A percentile compares a stretch with the other conserved stretches of the same genome.
These are phyloP conservation scores for Triplophysa yarkandensis DNA, from an alignment of 2,797 vertebrate species.

Conservation along the genomic window DNA sequence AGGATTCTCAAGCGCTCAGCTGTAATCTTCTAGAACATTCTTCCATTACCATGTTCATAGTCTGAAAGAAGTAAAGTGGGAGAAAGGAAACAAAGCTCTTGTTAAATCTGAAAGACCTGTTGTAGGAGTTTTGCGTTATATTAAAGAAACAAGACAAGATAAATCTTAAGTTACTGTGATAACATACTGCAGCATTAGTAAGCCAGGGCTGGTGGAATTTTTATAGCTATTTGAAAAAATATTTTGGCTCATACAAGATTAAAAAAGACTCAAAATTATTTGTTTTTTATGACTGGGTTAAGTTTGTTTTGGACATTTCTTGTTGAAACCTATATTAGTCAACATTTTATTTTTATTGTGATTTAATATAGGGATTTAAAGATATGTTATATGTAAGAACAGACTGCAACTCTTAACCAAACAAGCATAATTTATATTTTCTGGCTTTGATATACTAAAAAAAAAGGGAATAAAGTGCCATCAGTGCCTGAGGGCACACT, in stretches of 20 bases:
- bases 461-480: neutral
- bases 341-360: neutral
- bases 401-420: neutral
- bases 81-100: neutral
- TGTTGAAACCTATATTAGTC: neutral
- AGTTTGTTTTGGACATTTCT: neutral
- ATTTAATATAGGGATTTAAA: neutral
- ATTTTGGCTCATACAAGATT: neutral
- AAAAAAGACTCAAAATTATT: too few relatives aligned
- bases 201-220: neutral
- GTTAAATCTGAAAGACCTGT: neutral
- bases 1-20: neutral
- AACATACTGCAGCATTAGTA: neutral
- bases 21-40: constrained; percentile 5
- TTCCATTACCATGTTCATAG: neutral
- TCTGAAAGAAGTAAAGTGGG: neutral
- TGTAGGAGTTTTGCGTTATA: neutral
- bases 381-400: neutral
- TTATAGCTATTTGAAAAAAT: neutral
- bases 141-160: neutral
- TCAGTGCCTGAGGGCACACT: neutral
- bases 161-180: neutral
- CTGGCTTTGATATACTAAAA: neutral
- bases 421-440: neutral
- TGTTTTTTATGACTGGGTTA: neutral